Base-by-base conservation (phyloP, 2,113 vertebrate species). In the Gallinago paraguaiae region DNA sequence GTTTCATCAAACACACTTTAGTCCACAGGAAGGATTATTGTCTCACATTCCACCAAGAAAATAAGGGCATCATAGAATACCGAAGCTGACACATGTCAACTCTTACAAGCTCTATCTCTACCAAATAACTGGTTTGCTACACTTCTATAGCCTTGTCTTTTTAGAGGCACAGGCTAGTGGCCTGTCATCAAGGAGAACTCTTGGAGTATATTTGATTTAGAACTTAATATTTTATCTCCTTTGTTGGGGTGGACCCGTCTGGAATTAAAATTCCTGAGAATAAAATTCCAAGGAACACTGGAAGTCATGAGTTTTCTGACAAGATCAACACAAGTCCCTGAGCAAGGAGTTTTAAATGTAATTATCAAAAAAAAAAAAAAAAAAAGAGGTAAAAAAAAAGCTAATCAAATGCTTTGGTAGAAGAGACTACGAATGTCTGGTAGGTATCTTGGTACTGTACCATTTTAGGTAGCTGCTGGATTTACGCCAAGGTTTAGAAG, bases 381-480 rank as follows among this genome's bases (percentile, higher is more conserved):
- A 39, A 48, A 10, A n/a, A n/a, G n/a, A n/a, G n/a, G 11, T 23
- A 48, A 48, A 15, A 45, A n/a, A n/a, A n/a, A 35, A 15, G 0
- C 25, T 82, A 77, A 72, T 68, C 46, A 91, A 93, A 83, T 69
- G 25, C 12, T 74, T 88, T 75, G 51, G 39, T 94, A 80, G 67
- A 54, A 33, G 43, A 84, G 53, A 88, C 61, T 92, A 89, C 31
- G 48, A 79, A 68, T 56, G n/a, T 64, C 61, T 91, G 70, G 24
- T 93, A 92, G 91, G 74, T 85, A 72, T 80, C 67, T 92, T 91
- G 89, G 67, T 91, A 72, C 31, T 84, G 43, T 61, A 86, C 65
- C 67, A 84, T 89, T 95, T 92, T 79, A 95, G 84, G 86, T 95
- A 91, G 91, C 86, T 89, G 12, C 43, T 95, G 86, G 83, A 75